Evolutionary conservation across 1,140 invertebrate genomes (phyloP).

Genomic region (Habropoda laboriosa): DNA sequence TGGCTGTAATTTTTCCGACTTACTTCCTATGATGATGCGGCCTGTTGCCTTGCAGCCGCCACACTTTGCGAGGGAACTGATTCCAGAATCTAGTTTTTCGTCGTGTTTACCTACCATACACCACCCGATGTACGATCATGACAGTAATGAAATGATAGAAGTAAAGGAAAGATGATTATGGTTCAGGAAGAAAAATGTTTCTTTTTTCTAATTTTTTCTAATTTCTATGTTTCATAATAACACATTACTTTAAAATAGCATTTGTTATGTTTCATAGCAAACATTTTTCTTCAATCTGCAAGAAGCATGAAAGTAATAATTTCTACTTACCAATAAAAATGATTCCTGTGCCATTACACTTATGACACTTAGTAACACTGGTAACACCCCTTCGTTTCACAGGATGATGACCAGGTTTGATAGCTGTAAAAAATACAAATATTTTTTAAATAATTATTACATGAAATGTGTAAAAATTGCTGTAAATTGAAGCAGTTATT

Average conservation of each 20-base stretch:
- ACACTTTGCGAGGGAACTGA: constrained; percentile 80
- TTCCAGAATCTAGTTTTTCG: constrained; percentile 80
- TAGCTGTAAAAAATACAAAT: constrained; percentile 72
- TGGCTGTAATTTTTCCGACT: constrained; percentile 76
- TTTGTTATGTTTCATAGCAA: constrained; percentile 1
- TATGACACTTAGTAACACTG: constrained; percentile 92
- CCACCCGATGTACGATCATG: constrained; percentile 79
- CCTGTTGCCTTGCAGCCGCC: constrained; percentile 79
- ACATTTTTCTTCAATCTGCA: constrained; percentile 57
- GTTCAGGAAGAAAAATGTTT: constrained; percentile 57
- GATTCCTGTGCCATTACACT: constrained; percentile 93
- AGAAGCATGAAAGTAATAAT: neutral
- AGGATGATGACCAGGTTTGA: constrained; percentile 88
- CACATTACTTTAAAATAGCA: neutral
- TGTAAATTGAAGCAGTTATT: neutral
- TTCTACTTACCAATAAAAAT: constrained; percentile 87
- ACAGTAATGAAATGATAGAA: constrained; percentile 77
- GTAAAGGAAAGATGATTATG: constrained; percentile 67
- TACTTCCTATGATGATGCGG: constrained; percentile 80
- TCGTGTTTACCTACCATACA: constrained; percentile 80
- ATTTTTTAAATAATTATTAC: constrained; percentile 28
- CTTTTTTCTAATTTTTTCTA: neutral
- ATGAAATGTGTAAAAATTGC: neutral
- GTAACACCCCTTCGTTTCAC: constrained; percentile 91
- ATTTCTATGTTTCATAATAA: no score